Conservation (phyloP, 2,113 vertebrate genomes). For the Oryzias melastigma region DNA sequence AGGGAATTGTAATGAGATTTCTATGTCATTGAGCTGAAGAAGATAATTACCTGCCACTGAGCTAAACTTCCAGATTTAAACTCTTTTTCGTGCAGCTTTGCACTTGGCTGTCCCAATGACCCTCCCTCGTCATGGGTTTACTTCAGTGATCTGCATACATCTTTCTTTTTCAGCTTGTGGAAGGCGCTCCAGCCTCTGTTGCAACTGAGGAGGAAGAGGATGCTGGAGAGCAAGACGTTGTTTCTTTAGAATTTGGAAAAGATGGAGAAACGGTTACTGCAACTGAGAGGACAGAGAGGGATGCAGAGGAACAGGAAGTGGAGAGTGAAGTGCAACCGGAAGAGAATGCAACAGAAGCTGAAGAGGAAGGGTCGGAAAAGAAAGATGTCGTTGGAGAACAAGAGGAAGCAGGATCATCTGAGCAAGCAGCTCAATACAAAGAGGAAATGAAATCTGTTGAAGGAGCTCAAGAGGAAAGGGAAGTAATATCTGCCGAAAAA, state of each 20-base stretch:
- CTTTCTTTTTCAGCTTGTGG: slow-evolving; percentile 28
- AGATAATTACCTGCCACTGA: slow-evolving; percentile 47
- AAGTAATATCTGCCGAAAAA: not conserved
- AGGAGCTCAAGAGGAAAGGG: slow-evolving; percentile 5
- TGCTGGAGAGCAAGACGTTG: not conserved
- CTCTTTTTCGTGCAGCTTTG: no score
- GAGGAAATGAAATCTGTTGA: not conserved
- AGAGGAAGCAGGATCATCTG: slow-evolving; percentile 10
- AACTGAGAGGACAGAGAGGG: not conserved
- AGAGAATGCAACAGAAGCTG: not conserved
- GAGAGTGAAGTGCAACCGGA: not conserved
- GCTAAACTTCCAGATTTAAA: not conserved
- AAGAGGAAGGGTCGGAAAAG: slow-evolving; percentile 24
- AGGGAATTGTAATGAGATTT: slow-evolving; percentile 47
- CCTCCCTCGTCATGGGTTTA: no score
- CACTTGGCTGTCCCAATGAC: no score
- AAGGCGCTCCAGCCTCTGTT: slow-evolving; percentile 5
- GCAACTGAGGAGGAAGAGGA: slow-evolving; percentile 4
- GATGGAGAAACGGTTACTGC: not conserved
- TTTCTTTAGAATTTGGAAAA: not conserved
- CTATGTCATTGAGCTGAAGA: slow-evolving; percentile 38
- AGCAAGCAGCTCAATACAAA: slow-evolving; percentile 8
- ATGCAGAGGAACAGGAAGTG: not conserved
- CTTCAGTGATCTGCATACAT: not conserved
- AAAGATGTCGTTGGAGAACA: slow-evolving; percentile 19